Evolutionary conservation across 1,140 invertebrate genomes (phyloP), one percentile per base, ranked within the genome.

Genomic region (Parapsyche elsis): DNA sequence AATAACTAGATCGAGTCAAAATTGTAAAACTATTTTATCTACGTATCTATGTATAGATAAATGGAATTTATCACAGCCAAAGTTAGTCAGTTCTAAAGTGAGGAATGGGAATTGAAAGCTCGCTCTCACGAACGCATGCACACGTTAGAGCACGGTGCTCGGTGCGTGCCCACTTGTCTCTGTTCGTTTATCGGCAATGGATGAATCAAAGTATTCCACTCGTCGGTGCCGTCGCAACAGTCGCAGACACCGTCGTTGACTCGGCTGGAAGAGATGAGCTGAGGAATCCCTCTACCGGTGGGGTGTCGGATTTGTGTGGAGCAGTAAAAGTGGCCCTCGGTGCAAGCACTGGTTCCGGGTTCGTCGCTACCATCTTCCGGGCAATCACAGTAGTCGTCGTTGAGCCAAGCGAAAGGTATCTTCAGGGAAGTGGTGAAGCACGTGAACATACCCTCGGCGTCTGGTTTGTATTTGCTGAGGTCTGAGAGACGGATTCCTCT

Each of bases 311-410:
- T 86, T 81, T 93, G 90, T 83, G 87, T 89, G 83, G 89, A 86
- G 86, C 96, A 98, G 85, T 94, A 93, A 88, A 98, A 98, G 14
- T 90, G 87, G 1, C 94, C 95, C 88, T 94, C 93, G 0, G 90
- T 86, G 87, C 97, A 98, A 19, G 97, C 97, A 85, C 93, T 93
- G 5, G 97, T 98, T 77, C 96, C 92, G 26, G 96, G 96, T 87
- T 98, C 97, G 88, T 98, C 97, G 80, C 92, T 94, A 21, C 95
- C 95, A 88, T 96, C 95, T 16, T 86, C 84, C 26, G 87, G 85
- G 89, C 97, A 99, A 87, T 99, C 97, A 90, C 97, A 99, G 85
- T 95, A 99, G 87, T 99, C 93, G 89, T 99, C 97, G 86, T 99
- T 99, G 16, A 99, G 93, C 85, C 94, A 92, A 21, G 90, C 88